Evolutionary conservation across 1,140 invertebrate genomes (phyloP).

Genomic region (Tachypleus tridentatus): DNA sequence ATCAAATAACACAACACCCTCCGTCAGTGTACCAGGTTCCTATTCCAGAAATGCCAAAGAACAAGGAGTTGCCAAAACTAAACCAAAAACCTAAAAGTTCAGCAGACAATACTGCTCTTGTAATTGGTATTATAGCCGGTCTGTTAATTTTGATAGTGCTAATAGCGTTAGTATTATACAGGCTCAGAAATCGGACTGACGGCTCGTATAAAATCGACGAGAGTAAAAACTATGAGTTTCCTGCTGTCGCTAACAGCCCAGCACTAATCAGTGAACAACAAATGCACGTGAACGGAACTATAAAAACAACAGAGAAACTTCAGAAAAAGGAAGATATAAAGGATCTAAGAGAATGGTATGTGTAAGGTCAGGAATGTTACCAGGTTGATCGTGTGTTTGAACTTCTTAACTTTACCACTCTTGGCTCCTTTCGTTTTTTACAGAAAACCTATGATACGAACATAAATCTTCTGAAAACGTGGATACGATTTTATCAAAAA

Average conservation of each 20-base stretch:
- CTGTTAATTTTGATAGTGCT: constrained; percentile 82
- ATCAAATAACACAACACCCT: background rate
- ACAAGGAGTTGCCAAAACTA: constrained; percentile 13
- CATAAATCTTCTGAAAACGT: too few species aligned
- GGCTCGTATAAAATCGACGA: constrained; percentile 82
- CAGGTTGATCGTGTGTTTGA: background rate
- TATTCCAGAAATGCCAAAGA: constrained; percentile 10
- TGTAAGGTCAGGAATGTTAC: constrained; percentile 41
- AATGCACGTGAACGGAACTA: constrained; percentile 34
- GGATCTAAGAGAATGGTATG: constrained; percentile 90
- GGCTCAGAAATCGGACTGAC: constrained; percentile 76
- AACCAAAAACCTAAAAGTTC: constrained; percentile 12
- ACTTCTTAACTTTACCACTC: too few species aligned
- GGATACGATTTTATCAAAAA: too few species aligned
- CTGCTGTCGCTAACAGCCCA: constrained; percentile 25
- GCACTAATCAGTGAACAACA: constrained; percentile 29
- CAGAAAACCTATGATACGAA: too few species aligned
- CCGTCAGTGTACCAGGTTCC: constrained; percentile 13
- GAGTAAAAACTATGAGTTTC: constrained; percentile 38
- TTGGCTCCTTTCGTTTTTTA: too few species aligned
- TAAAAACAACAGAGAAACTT: constrained; percentile 39
- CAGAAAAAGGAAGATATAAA: constrained; percentile 62
- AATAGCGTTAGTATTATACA: constrained; percentile 75
- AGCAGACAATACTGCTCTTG: constrained; percentile 42
- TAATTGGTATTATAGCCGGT: constrained; percentile 80